phyloP scores from a whole-genome alignment of 2,113 vertebrate genomes.

The Bettongia penicillata region DNA sequence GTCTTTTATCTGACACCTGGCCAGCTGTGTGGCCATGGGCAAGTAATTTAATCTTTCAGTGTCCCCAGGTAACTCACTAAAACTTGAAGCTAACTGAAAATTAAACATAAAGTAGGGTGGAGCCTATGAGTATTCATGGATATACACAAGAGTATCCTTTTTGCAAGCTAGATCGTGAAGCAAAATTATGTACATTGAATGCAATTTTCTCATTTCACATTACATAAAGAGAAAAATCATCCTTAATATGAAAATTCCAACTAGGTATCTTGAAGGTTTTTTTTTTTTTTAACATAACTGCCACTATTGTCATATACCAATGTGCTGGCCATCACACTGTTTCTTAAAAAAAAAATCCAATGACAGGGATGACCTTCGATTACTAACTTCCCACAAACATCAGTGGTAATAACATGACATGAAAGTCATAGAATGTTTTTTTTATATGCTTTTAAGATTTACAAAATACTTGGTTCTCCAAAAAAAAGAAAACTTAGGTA shows the following conservation, averaged over 20 bases:
- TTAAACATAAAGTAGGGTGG: background rate
- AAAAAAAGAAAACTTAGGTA: background rate
- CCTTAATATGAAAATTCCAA: background rate
- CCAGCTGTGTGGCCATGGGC: background rate
- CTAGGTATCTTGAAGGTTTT: background rate
- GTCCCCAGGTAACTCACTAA: background rate
- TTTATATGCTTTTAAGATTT: background rate
- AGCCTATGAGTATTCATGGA: background rate
- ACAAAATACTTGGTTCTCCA: background rate
- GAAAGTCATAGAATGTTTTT: background rate
- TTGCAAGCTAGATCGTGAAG: background rate
- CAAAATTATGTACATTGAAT: background rate
- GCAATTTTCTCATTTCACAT: background rate
- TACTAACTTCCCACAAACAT: background rate
- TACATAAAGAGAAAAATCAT: background rate
- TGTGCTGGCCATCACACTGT: background rate
- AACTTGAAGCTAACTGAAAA: background rate
- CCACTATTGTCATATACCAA: background rate
- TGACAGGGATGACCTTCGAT: background rate
- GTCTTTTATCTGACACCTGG: background rate
- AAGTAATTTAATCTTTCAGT: background rate
- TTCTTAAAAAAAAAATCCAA: background rate
- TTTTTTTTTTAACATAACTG: background rate
- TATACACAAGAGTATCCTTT: background rate
- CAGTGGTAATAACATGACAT: background rate